phyloP scores from a whole-genome alignment of 1,140 invertebrate species.

The Ridgeia piscesae region DNA sequence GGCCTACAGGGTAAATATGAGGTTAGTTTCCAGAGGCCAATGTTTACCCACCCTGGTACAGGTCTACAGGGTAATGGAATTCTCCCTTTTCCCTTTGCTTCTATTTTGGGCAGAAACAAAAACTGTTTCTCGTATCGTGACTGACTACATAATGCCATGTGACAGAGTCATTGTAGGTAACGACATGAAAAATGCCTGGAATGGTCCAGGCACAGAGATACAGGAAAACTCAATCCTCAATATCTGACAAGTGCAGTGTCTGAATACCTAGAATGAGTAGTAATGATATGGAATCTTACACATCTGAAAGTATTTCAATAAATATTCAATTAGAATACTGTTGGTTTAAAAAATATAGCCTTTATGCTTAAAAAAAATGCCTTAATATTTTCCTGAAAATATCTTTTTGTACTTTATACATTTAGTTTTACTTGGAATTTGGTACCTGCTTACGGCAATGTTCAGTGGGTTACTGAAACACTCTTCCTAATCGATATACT shows the following conservation, averaged over 20 bases:
- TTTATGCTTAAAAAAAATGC: too few species aligned
- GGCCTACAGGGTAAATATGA: too few species aligned
- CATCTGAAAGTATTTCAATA: neutral
- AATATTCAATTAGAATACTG: neutral
- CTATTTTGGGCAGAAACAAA: neutral
- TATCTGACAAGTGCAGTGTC: neutral
- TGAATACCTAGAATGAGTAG: neutral
- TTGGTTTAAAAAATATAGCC: neutral
- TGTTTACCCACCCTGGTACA: neutral
- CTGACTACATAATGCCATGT: neutral
- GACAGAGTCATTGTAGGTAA: neutral
- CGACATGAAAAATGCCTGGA: neutral
- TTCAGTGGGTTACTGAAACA: neutral
- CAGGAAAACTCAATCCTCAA: neutral
- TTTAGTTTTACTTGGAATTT: neutral
- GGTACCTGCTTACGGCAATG: neutral
- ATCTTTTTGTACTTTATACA: neutral
- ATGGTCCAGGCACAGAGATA: neutral
- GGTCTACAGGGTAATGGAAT: neutral
- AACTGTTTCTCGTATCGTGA: neutral
- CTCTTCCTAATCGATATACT: neutral
- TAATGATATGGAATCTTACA: neutral
- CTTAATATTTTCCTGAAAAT: too few species aligned
- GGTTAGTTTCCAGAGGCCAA: neutral
- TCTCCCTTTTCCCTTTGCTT: neutral